Conservation (phyloP, 2,888 invertebrate species). For the Dermolepida albohirtum region DNA sequence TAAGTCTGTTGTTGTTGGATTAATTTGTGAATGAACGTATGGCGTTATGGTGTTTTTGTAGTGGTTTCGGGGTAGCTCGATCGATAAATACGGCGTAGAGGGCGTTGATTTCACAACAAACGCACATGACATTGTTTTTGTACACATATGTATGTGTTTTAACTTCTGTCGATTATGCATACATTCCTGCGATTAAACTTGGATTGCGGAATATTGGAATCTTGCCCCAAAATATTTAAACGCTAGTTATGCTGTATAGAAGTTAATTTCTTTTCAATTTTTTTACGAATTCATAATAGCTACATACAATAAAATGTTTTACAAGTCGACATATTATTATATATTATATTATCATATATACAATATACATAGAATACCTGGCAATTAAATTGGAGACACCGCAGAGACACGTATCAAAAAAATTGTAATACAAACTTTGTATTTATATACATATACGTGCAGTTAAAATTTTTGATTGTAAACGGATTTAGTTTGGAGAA, state of each 20-base stretch:
- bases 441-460: too few species aligned
- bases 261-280: too few species aligned
- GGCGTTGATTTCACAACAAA: not conserved
- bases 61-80: conserved; percentile 1
- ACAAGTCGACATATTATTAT: too few species aligned
- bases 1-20: conserved; percentile 24
- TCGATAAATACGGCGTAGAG: not conserved
- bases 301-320: too few species aligned
- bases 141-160: not conserved
- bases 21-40: not conserved
- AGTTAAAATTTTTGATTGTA: too few species aligned
- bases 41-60: not conserved
- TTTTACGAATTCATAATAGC: too few species aligned
- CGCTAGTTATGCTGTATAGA: not conserved
- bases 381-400: too few species aligned
- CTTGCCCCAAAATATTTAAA: not conserved
- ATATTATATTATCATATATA: too few species aligned
- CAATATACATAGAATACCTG: too few species aligned
- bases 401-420: too few species aligned
- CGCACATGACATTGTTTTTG: conserved; percentile 24
- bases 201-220: conserved; percentile 12
- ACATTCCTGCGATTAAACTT: not conserved
- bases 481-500: too few species aligned
- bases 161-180: not conserved
- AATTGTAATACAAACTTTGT: too few species aligned